A percentile compares a stretch with the other conserved stretches of the same genome.
phyloP scores from a whole-genome alignment of 1,140 invertebrate species.

The Dufourea novaeangliae region DNA sequence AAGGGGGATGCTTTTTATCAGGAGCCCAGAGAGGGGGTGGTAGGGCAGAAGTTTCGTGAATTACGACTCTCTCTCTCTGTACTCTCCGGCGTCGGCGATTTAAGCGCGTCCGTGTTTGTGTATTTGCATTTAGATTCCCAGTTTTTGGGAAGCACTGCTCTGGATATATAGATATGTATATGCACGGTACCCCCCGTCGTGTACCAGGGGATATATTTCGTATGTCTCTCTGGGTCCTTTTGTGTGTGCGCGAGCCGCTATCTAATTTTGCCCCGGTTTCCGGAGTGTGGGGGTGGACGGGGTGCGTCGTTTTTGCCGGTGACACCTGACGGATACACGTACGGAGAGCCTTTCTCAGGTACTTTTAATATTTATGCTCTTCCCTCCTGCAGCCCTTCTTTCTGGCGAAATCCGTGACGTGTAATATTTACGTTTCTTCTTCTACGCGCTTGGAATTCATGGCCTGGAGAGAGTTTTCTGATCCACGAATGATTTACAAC shows the following conservation, averaged over 20 bases:
- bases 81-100: conserved; percentile 22
- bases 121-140: conserved; percentile 65
- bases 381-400: not conserved
- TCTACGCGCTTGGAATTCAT: conserved; percentile 36
- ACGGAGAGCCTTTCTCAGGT: conserved; percentile 56
- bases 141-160: conserved; percentile 42
- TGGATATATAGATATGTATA: not conserved
- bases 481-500: conserved; percentile 22
- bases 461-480: conserved; percentile 40
- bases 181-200: no score
- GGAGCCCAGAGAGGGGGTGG: conserved; percentile 24
- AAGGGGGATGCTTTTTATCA: conserved; percentile 56
- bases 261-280: conserved; percentile 59
- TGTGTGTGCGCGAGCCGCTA: conserved; percentile 32
- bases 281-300: conserved; percentile 1
- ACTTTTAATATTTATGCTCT: conserved; percentile 61
- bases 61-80: conserved; percentile 45
- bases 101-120: conserved; percentile 27
- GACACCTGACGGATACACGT: conserved; percentile 52
- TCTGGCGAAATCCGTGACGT: not conserved
- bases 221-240: not conserved
- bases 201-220: no score
- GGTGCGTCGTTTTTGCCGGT: conserved; percentile 51
- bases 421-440: conserved; percentile 42
- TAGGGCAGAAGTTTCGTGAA: conserved; percentile 59